Base-by-base conservation (phyloP, 2,888 invertebrate species). In the Cremastobaeus sp. region DNA sequence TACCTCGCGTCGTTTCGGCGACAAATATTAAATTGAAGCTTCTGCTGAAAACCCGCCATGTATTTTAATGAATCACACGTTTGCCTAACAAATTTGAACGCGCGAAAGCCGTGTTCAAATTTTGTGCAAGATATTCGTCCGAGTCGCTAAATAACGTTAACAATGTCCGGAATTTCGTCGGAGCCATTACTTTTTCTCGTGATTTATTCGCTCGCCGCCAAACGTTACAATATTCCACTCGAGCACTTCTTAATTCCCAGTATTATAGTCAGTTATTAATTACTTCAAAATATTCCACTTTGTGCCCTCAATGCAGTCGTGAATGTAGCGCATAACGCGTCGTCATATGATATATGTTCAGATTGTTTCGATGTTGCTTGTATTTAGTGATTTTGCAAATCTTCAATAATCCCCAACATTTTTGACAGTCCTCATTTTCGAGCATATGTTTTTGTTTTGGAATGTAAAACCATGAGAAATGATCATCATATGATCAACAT, bases 261-360 rank as follows among this genome's bases (percentile, higher is more conserved):
- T 34, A 34, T 50, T n/a, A n/a, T 50, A 34, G 50, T 50, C 35
- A 34, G n/a, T 50, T 35, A 50, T 50, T 50, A 50, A 50, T 34
- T 50, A 3, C 50, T 20, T 3, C n/a, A 11, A 47, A 47, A 30
- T 15, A 12, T 11, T n/a, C n/a, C n/a, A n/a, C n/a, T n/a, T n/a
- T n/a, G n/a, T n/a, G n/a, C n/a, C n/a, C n/a, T n/a, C n/a, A n/a
- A n/a, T n/a, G n/a, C n/a, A n/a, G n/a, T n/a, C n/a, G n/a, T n/a
- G n/a, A n/a, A n/a, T n/a, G n/a, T n/a, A n/a, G n/a, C n/a, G n/a
- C n/a, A n/a, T n/a, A n/a, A n/a, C n/a, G n/a, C n/a, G n/a, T n/a
- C n/a, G n/a, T n/a, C n/a, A n/a, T n/a, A n/a, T n/a, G n/a, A n/a
- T n/a, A n/a, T n/a, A n/a, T n/a, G n/a, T n/a, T n/a, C n/a, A n/a